Conservation (phyloP, 2,888 invertebrate species). For the Brenthis daphne region DNA sequence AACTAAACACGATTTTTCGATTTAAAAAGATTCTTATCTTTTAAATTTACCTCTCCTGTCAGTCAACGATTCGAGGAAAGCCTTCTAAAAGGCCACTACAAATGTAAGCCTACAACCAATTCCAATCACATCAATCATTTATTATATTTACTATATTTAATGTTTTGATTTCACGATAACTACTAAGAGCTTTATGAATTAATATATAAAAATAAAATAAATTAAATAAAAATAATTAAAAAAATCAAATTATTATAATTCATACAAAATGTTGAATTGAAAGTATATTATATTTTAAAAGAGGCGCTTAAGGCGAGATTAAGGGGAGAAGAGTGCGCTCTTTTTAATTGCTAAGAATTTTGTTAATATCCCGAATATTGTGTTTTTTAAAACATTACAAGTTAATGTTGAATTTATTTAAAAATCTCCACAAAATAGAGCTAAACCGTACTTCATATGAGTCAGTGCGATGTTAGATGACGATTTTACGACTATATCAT, state of each 20-base stretch:
- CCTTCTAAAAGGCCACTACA: conserved; percentile 21
- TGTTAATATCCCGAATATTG: no score
- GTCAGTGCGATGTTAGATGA: conserved; percentile 50
- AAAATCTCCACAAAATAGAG: neutral
- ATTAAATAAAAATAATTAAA: no score
- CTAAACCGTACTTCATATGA: conserved; percentile 24
- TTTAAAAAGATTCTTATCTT: conserved; percentile 18
- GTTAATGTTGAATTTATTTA: no score
- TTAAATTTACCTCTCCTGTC: conserved; percentile 21
- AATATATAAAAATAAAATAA: no score
- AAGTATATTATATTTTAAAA: no score
- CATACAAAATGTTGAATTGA: no score
- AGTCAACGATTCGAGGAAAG: conserved; percentile 21
- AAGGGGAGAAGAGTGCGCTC: no score
- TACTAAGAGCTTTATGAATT: neutral
- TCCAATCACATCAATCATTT: neutral
- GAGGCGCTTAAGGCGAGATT: no score
- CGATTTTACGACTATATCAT: conserved; percentile 65
- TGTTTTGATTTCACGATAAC: neutral
- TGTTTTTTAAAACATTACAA: no score
- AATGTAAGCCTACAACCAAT: conserved; percentile 8
- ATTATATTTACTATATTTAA: neutral
- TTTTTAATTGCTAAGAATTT: no score
- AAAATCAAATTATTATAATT: no score
- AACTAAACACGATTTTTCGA: conserved; percentile 7